Conservation (phyloP, 2,113 vertebrate genomes). For the Diadophis punctatus region DNA sequence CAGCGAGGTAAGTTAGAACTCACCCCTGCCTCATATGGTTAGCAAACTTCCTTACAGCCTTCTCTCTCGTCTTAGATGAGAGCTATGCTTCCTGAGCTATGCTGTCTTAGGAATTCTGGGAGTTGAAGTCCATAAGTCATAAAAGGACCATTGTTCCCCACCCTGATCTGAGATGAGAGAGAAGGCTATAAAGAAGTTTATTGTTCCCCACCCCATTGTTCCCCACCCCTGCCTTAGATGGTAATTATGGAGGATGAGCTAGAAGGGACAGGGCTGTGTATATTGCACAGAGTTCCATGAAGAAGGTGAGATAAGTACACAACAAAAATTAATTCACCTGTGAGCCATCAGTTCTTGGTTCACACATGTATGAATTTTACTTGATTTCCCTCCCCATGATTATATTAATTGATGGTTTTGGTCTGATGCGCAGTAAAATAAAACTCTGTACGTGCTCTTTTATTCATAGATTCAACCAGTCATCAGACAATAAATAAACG, state of each 20-base stretch:
- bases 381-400: neutral
- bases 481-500: neutral
- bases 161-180: neutral
- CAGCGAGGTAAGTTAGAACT: too few species aligned
- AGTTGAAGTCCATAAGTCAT: neutral
- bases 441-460: neutral
- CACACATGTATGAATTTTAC: too few species aligned
- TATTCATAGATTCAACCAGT: neutral
- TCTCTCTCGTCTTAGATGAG: neutral
- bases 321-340: neutral
- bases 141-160: neutral
- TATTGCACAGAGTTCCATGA: neutral
- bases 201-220: neutral
- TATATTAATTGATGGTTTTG: neutral
- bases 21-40: too few species aligned
- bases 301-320: neutral
- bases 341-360: neutral
- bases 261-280: neutral
- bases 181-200: too few species aligned
- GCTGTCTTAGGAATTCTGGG: neutral
- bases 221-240: neutral
- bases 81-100: too few species aligned
- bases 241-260: neutral
- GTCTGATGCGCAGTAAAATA: neutral
- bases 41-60: neutral